Percentiles rank a stretch among this genome's conserved stretches.
phyloP scores from a whole-genome alignment of 1,140 invertebrate species.

The Micrasema minimum region DNA sequence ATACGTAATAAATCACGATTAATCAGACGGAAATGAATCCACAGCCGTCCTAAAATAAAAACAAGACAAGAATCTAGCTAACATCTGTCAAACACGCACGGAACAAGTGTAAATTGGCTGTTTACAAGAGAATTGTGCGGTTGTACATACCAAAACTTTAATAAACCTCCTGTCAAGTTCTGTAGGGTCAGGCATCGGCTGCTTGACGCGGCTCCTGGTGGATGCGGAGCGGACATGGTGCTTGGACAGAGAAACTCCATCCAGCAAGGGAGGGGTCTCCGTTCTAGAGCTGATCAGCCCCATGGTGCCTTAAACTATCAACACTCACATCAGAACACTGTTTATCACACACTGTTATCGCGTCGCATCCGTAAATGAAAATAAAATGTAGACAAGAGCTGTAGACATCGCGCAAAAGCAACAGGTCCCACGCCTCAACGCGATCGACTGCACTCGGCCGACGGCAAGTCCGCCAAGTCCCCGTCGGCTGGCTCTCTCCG shows the following conservation, averaged over 20 bases:
- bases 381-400: too few relatives aligned
- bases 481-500: constrained; percentile 24
- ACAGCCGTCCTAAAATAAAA: constrained; percentile 12
- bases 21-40: too few relatives aligned
- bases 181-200: constrained; percentile 87
- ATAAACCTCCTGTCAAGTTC: constrained; percentile 93
- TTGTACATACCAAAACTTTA: constrained; percentile 89
- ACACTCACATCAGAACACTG: constrained; percentile 44
- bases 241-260: constrained; percentile 61
- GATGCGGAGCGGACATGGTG: constrained; percentile 77
- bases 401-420: constrained; percentile 34
- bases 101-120: constrained; percentile 7
- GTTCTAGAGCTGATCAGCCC: constrained; percentile 65
- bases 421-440: constrained; percentile 42
- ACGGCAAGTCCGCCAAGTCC: background rate
- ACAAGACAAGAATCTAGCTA: constrained; percentile 12
- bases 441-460: constrained; percentile 15
- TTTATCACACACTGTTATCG: constrained; percentile 36
- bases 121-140: background rate
- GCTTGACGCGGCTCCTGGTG: constrained; percentile 78
- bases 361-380: constrained; percentile 13
- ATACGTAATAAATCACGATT: too few relatives aligned
- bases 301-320: constrained; percentile 53
- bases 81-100: constrained; percentile 30
- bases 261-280: constrained; percentile 63